Conservation (phyloP, 2,113 vertebrate species). For the Grallaria varia region DNA sequence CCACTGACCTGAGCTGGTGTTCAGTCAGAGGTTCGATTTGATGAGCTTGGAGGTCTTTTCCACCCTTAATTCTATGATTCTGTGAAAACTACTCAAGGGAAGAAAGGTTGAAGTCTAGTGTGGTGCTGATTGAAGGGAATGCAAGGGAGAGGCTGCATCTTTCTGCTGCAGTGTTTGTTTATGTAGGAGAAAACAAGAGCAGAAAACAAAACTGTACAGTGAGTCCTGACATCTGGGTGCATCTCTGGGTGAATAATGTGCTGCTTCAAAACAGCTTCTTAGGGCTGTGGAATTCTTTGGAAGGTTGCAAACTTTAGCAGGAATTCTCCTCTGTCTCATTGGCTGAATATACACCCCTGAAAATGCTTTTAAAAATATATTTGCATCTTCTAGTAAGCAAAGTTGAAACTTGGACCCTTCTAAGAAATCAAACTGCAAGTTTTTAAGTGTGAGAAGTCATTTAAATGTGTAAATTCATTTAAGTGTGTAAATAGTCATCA, state of each 20-base stretch:
- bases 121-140: neutral
- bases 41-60: neutral
- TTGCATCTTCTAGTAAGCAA: neutral
- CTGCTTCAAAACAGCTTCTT: neutral
- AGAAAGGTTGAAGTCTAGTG: neutral
- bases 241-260: neutral
- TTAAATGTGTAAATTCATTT: neutral
- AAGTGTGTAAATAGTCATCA: accelerated
- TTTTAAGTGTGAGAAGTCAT: neutral
- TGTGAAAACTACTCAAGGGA: neutral
- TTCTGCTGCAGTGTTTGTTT: neutral
- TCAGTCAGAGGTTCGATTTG: neutral
- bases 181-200: neutral
- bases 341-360: neutral
- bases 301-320: neutral
- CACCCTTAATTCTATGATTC: neutral
- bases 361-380: neutral
- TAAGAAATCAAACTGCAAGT: neutral
- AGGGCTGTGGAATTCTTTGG: neutral
- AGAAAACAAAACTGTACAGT: neutral
- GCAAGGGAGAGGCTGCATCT: neutral
- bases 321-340: neutral
- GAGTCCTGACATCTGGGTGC: neutral
- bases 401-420: accelerated
- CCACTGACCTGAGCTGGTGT: neutral